Conservation (phyloP, 2,113 vertebrate genomes). For the Anoura caudifer region DNA sequence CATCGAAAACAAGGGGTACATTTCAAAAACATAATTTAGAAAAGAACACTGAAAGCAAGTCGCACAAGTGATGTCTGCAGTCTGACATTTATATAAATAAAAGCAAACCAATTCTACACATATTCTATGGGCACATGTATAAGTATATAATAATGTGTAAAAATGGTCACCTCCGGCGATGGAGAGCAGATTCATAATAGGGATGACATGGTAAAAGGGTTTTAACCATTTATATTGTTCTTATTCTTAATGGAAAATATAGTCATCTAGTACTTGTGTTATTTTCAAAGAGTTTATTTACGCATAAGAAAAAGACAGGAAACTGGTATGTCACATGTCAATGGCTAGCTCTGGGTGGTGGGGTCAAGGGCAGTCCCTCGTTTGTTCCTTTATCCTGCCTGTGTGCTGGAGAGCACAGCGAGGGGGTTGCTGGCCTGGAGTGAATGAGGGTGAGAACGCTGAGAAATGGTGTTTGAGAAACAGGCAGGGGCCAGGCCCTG, state of each 20-base stretch:
- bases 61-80: constrained; percentile 11
- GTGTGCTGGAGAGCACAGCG: neutral
- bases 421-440: neutral
- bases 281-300: neutral
- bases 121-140: neutral
- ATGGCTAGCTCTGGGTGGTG: neutral
- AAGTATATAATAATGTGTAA: neutral
- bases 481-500: neutral
- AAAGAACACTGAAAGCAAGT: neutral
- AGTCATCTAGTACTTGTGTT: neutral
- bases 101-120: neutral
- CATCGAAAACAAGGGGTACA: neutral
- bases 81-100: constrained; percentile 36
- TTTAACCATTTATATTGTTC: neutral
- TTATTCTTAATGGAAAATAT: neutral
- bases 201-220: neutral
- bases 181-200: neutral
- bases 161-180: neutral
- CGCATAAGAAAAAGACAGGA: neutral
- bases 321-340: neutral
- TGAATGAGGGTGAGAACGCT: neutral
- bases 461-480: neutral
- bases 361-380: neutral
- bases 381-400: neutral
- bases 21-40: constrained; percentile 28